phyloP scores from a whole-genome alignment of 2,113 vertebrate genomes.

The Myodes glareolus region DNA sequence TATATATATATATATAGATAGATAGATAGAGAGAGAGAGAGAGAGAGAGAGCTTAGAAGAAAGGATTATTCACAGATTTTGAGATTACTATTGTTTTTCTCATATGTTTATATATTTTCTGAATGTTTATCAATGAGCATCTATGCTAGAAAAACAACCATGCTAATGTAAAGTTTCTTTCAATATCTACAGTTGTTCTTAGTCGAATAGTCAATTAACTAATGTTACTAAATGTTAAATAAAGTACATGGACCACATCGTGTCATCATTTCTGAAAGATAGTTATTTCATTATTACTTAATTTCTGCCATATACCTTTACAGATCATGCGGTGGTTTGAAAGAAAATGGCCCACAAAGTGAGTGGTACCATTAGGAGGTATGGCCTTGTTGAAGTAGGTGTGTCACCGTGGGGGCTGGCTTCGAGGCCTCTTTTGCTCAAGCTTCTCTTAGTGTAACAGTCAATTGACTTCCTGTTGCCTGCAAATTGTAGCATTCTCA shows the following conservation, averaged over 20 bases:
- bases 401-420: neutral
- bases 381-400: neutral
- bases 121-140: neutral
- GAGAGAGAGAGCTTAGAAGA: slow-evolving; percentile 19
- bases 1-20: too few species aligned
- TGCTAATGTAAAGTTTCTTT: slow-evolving; percentile 49
- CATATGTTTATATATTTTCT: slow-evolving; percentile 28
- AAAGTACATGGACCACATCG: neutral
- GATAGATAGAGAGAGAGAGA: too few species aligned
- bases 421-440: neutral
- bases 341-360: neutral
- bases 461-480: neutral
- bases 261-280: neutral
- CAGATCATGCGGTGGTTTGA: neutral
- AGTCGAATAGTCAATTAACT: slow-evolving; percentile 45
- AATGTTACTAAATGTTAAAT: neutral
- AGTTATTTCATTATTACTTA: slow-evolving; percentile 40
- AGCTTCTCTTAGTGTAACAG: neutral
- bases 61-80: neutral
- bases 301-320: slow-evolving; percentile 50
- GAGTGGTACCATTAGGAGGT: neutral
- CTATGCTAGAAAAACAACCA: slow-evolving; percentile 3
- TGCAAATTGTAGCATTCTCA: neutral
- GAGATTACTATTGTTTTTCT: slow-evolving; percentile 11
- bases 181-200: neutral